Percentiles rank a stretch among this genome's conserved stretches.
Conservation (phyloP, 1,140 invertebrate species). For the Drosophila pachea region DNA sequence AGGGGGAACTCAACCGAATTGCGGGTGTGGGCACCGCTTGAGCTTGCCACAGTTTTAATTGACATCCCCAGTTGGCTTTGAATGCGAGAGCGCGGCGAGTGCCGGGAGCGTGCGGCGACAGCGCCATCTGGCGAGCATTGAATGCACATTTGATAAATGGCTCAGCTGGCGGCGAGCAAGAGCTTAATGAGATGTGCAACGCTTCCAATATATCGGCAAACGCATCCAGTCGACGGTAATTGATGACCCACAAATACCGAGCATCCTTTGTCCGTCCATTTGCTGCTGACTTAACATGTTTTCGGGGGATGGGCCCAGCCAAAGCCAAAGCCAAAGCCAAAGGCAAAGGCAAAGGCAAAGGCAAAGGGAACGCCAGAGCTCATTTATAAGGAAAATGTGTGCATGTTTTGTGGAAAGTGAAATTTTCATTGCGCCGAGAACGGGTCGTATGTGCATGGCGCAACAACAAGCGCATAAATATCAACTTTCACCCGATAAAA, state of each 20-base stretch:
- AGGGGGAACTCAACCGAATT: conserved; percentile 21
- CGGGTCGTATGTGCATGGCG: too few species aligned
- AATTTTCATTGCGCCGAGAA: neutral
- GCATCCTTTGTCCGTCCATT: conserved; percentile 1
- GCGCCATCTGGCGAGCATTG: conserved; percentile 3
- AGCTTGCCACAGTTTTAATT: conserved; percentile 74
- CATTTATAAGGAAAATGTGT: neutral
- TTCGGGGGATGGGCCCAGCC: too few species aligned
- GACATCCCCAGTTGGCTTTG: conserved; percentile 57
- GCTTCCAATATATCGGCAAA: conserved; percentile 16
- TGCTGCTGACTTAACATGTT: neutral
- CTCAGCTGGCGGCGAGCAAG: conserved; percentile 13
- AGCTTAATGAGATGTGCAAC: conserved; percentile 51
- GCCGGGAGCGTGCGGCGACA: conserved; percentile 14
- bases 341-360: neutral
- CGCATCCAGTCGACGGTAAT: conserved; percentile 15
- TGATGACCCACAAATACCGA: conserved; percentile 7
- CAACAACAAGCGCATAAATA: too few species aligned
- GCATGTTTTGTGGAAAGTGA: neutral
- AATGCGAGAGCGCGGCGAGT: conserved; percentile 12
- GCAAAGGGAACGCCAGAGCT: neutral
- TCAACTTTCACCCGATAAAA: too few species aligned
- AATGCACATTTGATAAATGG: conserved; percentile 57
- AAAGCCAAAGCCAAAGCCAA: neutral
- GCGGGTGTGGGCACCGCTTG: conserved; percentile 61